These are phyloP conservation scores for Lipophrys pholis DNA, from an alignment of 2,113 vertebrate genomes.

Conservation along the genomic window DNA sequence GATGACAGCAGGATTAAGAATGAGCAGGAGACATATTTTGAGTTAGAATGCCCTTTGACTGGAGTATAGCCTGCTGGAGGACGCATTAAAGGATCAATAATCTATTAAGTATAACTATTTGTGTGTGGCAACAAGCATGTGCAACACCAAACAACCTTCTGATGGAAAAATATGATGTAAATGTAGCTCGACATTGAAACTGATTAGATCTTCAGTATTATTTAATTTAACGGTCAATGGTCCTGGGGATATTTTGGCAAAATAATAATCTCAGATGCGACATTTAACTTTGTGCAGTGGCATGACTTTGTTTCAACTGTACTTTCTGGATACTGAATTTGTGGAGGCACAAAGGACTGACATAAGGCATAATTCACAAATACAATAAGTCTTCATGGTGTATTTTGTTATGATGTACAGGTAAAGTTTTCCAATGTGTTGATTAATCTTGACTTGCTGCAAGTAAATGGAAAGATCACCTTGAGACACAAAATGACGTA, in stretches of 20 bases:
- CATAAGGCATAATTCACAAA: background rate
- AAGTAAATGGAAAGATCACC: no score
- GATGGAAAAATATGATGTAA: background rate
- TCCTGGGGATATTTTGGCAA: no score
- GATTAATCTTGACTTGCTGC: background rate
- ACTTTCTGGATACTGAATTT: background rate
- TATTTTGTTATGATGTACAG: slow-evolving; percentile 2
- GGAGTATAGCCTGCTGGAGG: background rate
- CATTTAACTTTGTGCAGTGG: no score
- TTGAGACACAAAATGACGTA: no score
- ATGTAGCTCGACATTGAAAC: no score
- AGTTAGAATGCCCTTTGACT: slow-evolving; percentile 30
- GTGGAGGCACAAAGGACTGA: background rate
- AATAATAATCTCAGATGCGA: no score
- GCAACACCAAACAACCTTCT: background rate
- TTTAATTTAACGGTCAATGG: no score
- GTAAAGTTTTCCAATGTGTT: background rate
- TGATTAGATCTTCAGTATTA: no score
- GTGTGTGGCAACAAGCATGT: background rate
- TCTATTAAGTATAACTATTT: slow-evolving; percentile 32
- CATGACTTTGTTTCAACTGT: background rate
- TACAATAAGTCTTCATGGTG: background rate
- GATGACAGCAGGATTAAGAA: slow-evolving; percentile 38
- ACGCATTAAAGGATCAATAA: slow-evolving; percentile 52
- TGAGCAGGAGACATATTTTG: slow-evolving; percentile 38